phyloP scores from a whole-genome alignment of 1,140 invertebrate genomes.

The Eupeodes corollae region DNA sequence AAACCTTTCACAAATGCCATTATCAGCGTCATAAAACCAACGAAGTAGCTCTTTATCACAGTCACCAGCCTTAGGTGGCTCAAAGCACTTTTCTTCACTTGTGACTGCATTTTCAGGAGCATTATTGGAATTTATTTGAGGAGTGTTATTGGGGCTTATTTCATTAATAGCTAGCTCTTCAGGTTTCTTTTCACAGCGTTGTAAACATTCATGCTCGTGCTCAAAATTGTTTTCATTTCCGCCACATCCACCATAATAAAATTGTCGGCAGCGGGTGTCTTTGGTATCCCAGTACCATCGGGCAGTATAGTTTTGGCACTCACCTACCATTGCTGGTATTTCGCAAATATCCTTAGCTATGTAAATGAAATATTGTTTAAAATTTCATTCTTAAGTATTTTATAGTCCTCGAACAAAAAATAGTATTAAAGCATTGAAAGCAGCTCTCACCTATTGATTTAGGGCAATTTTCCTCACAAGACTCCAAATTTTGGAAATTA shows the following conservation, averaged over 20 bases:
- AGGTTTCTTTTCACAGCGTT: conserved; percentile 43
- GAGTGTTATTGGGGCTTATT: background rate
- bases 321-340: conserved; percentile 60
- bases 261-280: conserved; percentile 56
- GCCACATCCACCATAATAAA: conserved; percentile 71
- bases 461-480: conserved; percentile 73
- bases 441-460: conserved; percentile 57
- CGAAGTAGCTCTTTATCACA: conserved; percentile 48
- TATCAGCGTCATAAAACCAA: conserved; percentile 68
- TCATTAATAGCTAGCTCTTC: too few species aligned
- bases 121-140: background rate
- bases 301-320: conserved; percentile 64
- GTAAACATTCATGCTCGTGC: conserved; percentile 52
- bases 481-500: conserved; percentile 64
- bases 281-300: conserved; percentile 78
- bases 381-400: background rate
- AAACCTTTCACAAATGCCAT: conserved; percentile 73
- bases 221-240: conserved; percentile 73
- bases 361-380: background rate
- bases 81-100: conserved; percentile 56
- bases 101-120: conserved; percentile 46
- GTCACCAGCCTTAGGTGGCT: conserved; percentile 52
- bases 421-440: too few species aligned
- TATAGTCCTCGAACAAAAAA: too few species aligned
- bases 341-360: conserved; percentile 53